phyloP scores from a whole-genome alignment of 2,888 invertebrate genomes.

The Chymomyza procnemis region DNA sequence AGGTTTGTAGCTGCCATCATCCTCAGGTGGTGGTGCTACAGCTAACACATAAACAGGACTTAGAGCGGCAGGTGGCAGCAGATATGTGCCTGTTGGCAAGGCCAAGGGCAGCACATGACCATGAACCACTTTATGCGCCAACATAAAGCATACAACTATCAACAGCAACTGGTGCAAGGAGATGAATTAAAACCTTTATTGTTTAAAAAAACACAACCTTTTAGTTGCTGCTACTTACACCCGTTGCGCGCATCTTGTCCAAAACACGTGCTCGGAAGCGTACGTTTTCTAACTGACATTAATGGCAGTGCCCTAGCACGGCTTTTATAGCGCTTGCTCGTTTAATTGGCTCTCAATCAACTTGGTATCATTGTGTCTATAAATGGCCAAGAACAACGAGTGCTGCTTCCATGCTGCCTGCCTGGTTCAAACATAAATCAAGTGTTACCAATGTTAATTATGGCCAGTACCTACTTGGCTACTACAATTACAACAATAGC shows the following conservation, averaged over 20 bases:
- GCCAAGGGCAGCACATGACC: conserved; percentile 1
- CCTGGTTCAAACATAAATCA: conserved; percentile 40
- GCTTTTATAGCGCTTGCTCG: conserved; percentile 47
- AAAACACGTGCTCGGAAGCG: conserved; percentile 17
- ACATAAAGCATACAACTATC: conserved; percentile 16
- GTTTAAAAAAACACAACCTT: neutral
- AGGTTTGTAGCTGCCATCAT: conserved; percentile 43
- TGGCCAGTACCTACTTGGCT: conserved; percentile 23
- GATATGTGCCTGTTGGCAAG: neutral
- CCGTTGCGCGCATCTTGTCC: conserved; percentile 36
- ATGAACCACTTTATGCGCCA: conserved; percentile 10
- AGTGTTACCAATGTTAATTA: conserved; percentile 53
- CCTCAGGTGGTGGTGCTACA: conserved; percentile 10
- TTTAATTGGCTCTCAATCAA: neutral
- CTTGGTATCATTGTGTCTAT: neutral
- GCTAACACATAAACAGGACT: conserved; percentile 3
- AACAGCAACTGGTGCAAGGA: conserved; percentile 32
- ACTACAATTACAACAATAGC: neutral
- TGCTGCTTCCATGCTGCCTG: conserved; percentile 24
- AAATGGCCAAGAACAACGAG: neutral
- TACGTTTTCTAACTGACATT: conserved; percentile 46
- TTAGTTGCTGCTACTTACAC: conserved; percentile 23
- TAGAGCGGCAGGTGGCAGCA: neutral
- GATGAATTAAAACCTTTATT: neutral
- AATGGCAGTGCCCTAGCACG: conserved; percentile 44